phyloP scores from a whole-genome alignment of 2,797 vertebrate genomes.

The Garrulus glandarius region DNA sequence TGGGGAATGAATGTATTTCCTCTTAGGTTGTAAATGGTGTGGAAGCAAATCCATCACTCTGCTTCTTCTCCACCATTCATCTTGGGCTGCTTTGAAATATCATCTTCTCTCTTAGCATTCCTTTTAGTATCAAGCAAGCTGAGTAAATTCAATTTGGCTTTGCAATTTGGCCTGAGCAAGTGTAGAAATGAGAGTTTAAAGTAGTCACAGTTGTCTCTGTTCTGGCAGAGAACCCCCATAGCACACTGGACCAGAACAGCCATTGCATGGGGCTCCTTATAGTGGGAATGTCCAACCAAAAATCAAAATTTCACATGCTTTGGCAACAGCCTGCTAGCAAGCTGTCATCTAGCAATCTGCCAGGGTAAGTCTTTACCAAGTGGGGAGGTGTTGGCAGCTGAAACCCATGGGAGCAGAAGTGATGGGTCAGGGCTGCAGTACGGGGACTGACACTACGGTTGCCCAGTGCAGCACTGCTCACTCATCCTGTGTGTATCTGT shows the following conservation, averaged over 20 bases:
- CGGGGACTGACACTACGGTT: accelerated
- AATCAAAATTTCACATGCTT: background rate
- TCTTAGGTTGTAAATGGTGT: background rate
- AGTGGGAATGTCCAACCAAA: background rate
- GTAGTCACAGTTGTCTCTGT: background rate
- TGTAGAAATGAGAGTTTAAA: background rate
- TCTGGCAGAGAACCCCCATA: accelerated
- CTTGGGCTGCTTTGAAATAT: background rate
- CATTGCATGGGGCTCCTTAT: background rate
- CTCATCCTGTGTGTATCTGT: accelerated
- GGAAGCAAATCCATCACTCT: background rate
- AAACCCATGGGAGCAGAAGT: background rate
- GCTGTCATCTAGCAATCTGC: conserved; percentile 30
- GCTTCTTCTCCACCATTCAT: background rate
- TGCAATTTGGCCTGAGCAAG: background rate
- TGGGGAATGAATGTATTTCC: background rate
- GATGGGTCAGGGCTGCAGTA: background rate
- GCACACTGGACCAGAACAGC: background rate
- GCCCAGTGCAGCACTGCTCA: background rate
- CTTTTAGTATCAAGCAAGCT: background rate
- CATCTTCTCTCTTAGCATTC: background rate
- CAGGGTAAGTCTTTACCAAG: background rate
- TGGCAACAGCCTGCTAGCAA: conserved; percentile 6
- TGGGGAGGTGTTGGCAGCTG: conserved; percentile 3
- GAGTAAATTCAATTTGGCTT: background rate